Evolutionary conservation across 2,888 invertebrate species (phyloP).

Genomic region (Synergus laeviventris): DNA sequence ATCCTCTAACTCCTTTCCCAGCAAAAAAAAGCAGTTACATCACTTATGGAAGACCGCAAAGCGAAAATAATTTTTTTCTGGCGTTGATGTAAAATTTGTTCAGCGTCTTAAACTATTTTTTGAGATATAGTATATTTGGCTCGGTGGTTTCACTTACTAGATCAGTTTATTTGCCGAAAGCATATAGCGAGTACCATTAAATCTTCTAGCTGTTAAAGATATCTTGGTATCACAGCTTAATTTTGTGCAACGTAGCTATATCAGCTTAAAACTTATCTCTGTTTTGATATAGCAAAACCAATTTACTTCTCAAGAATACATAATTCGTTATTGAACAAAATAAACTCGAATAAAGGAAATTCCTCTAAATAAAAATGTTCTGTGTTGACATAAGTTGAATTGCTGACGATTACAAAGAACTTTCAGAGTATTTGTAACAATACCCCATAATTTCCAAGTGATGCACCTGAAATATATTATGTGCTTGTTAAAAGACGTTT

Average conservation of each 20-base stretch:
- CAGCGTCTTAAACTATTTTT: no score
- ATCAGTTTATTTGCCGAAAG: slow-evolving; percentile 25
- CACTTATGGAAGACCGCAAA: no score
- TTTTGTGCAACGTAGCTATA: slow-evolving; percentile 25
- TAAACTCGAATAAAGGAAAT: not conserved
- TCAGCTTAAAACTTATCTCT: not conserved
- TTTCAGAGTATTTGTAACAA: no score
- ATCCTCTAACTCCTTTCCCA: no score
- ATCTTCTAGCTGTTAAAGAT: slow-evolving; percentile 33
- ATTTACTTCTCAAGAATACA: not conserved
- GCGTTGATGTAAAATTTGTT: no score
- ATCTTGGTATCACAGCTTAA: slow-evolving; percentile 33
- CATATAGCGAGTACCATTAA: slow-evolving; percentile 8
- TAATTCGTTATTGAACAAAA: not conserved
- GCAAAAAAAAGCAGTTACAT: no score
- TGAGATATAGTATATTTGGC: not conserved
- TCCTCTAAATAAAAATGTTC: not conserved
- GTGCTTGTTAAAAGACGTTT: no score
- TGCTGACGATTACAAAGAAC: no score
- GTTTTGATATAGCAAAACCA: not conserved
- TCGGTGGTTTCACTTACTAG: not conserved
- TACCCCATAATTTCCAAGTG: no score
- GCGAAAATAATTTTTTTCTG: no score
- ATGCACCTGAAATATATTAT: no score
- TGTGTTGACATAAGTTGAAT: not conserved